Base-by-base conservation (phyloP, 1,140 invertebrate genomes). In the Mya arenaria region DNA sequence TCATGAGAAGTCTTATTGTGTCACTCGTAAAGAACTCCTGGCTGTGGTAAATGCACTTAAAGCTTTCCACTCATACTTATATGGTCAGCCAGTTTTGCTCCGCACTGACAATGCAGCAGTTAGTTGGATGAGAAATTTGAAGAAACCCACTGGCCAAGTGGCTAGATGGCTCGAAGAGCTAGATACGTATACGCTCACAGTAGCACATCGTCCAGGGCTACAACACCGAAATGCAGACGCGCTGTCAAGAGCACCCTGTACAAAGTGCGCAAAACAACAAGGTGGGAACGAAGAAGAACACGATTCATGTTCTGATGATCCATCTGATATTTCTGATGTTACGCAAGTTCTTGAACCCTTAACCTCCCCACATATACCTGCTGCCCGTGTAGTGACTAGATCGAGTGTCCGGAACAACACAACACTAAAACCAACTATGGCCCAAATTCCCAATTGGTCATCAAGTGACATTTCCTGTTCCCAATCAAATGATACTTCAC, bases 1-100 rank as follows among this genome's bases (percentile, higher is more conserved):
- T 23, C 83, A 92, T n/a, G 93, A 95, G 87, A 81, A 89, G 81
- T 92, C 93, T 17, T 95, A 95, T 85, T 89, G 87, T 71, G 73
- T 78, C 10, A 89, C 87, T 6, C 36, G 84, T 19, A 84, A 81
- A 71, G 86, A 89, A 75, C 65, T 89, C 4, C 74, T 87, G 19
- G 86, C 85, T 15, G 82, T 86, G 3, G 71, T 88, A 19, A 30
- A 32, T 32, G 78, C 63, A 32, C 37, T 85, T 15, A 79, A 82
- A 65, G 19, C 82, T 25, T 86, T 88, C 65, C 65, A 83, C 17
- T 68, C 58, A 19, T 88, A 88, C 44, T 48, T 89, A 5, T 83
- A 81, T 74, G 86, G 88, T 5, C n/a, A 69, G 55, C n/a, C 69
- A 32, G 75, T 90, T 17, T 19, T 82, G 0, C 6, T 90, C 0